phyloP scores from a whole-genome alignment of 2,797 vertebrate genomes.

The Paratrypauchen microcephalus region DNA sequence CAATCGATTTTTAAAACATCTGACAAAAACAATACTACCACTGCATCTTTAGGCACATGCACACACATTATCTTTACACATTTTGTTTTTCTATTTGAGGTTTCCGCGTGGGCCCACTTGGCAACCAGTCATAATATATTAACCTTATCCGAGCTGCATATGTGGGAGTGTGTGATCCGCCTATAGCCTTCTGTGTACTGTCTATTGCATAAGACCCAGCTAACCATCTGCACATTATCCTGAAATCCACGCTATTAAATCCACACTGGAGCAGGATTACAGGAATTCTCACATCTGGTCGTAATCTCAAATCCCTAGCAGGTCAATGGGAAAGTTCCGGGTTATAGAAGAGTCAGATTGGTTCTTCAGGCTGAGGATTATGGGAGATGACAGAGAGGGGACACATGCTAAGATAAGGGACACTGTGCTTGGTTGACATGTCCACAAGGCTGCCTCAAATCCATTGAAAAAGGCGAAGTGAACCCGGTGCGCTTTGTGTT shows the following conservation, averaged over 20 bases:
- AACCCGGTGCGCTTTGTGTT: no score
- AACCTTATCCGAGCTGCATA: constrained; percentile 50
- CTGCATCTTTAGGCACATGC: neutral
- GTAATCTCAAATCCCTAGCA: constrained; percentile 43
- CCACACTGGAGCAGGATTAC: constrained; percentile 54
- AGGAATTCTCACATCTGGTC: constrained; percentile 23
- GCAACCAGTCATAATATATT: constrained; percentile 47
- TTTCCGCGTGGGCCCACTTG: constrained; percentile 46
- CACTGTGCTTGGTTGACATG: constrained; percentile 35
- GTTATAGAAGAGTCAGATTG: constrained; percentile 43
- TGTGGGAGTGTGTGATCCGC: constrained; percentile 46
- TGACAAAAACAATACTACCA: no score
- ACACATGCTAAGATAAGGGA: constrained; percentile 39
- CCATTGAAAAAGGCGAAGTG: no score
- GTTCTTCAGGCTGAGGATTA: constrained; percentile 53
- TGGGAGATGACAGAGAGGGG: constrained; percentile 45
- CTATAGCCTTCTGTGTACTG: constrained; percentile 13
- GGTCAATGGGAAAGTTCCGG: constrained; percentile 62
- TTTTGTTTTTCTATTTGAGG: constrained; percentile 50
- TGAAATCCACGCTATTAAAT: constrained; percentile 32
- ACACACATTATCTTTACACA: neutral
- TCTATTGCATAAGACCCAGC: constrained; percentile 54
- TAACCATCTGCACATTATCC: constrained; percentile 43
- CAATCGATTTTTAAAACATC: no score
- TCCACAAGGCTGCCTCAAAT: constrained; percentile 5